These are phyloP conservation scores for Halictus rubicundus DNA, from an alignment of 1,140 invertebrate genomes.

Conservation along the genomic window DNA sequence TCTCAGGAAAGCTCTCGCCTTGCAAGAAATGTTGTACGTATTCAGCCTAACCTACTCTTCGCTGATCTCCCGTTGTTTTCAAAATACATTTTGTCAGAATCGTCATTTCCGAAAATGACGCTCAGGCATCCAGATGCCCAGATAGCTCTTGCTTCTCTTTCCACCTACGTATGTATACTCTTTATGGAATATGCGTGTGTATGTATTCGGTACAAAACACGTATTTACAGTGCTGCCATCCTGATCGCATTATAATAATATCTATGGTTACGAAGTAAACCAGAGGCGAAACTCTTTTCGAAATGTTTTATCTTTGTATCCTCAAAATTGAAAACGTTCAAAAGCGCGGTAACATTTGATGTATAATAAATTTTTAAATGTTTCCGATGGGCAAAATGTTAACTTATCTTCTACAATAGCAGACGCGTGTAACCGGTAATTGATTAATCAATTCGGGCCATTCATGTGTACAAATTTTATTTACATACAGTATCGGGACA, in stretches of 20 bases:
- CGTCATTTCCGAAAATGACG: constrained; percentile 5
- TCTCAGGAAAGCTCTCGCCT: not conserved
- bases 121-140: constrained; percentile 5
- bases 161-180: too few species aligned
- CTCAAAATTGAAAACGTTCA: too few species aligned
- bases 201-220: too few species aligned
- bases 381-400: too few species aligned
- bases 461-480: not conserved
- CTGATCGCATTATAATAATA: too few species aligned
- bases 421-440: not conserved
- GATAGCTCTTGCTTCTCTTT: not conserved
- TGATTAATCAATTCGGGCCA: not conserved
- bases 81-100: constrained; percentile 47
- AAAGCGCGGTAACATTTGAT: too few species aligned
- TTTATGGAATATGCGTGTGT: too few species aligned
- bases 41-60: not conserved
- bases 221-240: constrained; percentile 11
- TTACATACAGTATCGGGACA: not conserved
- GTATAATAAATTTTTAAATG: too few species aligned
- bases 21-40: not conserved
- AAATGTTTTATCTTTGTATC: too few species aligned
- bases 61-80: not conserved
- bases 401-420: too few species aligned
- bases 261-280: too few species aligned
- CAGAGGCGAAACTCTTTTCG: too few species aligned